Evolutionary conservation across 2,888 invertebrate species (phyloP).

Genomic region (Augochlorella aurata): DNA sequence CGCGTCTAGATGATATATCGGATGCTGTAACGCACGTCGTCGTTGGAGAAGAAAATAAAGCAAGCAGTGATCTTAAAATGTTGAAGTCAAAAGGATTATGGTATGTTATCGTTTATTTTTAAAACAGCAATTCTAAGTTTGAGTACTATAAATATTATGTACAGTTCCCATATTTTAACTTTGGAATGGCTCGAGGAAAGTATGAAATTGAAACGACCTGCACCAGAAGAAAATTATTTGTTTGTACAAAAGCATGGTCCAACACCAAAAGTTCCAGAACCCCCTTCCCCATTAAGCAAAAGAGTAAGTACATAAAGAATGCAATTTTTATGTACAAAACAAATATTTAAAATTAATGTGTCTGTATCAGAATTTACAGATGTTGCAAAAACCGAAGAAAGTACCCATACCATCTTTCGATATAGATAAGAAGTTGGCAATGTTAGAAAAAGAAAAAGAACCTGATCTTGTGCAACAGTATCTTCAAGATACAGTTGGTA

Average conservation of each 20-base stretch:
- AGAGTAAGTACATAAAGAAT: constrained; percentile 79
- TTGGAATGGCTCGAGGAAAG: constrained; percentile 91
- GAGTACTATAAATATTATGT: constrained; percentile 11
- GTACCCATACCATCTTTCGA: constrained; percentile 79
- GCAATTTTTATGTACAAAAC: not conserved
- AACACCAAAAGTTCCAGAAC: constrained; percentile 74
- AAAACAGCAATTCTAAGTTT: not conserved
- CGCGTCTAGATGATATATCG: constrained; percentile 89
- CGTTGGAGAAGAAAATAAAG: constrained; percentile 84
- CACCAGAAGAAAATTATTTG: constrained; percentile 83
- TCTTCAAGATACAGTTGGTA: constrained; percentile 65
- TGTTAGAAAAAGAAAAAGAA: constrained; percentile 56
- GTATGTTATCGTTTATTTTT: constrained; percentile 59
- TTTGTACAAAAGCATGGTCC: constrained; percentile 60
- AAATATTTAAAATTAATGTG: not conserved
- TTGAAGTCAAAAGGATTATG: constrained; percentile 74
- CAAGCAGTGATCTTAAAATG: constrained; percentile 82
- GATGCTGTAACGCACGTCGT: constrained; percentile 92
- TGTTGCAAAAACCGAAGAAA: constrained; percentile 81
- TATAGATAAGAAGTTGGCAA: constrained; percentile 46
- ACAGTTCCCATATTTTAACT: constrained; percentile 85
- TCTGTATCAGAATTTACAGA: constrained; percentile 82
- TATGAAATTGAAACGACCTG: constrained; percentile 85
- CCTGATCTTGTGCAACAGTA: constrained; percentile 76
- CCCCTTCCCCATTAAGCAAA: constrained; percentile 86